Evolutionary conservation across 2,888 invertebrate genomes (phyloP).

Genomic region (Hofmannophila pseudospretella): DNA sequence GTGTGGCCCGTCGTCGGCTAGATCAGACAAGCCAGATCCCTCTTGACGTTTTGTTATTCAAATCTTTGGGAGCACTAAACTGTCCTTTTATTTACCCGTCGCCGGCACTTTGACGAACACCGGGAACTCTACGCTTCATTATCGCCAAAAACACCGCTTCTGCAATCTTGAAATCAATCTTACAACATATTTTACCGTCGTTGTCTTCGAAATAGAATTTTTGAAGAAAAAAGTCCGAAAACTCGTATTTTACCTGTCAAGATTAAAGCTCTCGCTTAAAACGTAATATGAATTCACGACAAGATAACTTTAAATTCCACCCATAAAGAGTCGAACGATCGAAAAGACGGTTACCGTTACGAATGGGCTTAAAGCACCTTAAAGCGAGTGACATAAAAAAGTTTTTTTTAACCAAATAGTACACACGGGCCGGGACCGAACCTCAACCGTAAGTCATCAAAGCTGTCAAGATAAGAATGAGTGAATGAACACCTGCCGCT

Average conservation of each 20-base stretch:
- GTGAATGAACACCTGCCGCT: constrained; percentile 74
- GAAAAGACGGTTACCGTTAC: constrained; percentile 71
- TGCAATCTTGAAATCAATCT: constrained; percentile 10
- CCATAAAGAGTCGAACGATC: constrained; percentile 53
- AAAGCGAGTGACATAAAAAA: constrained; percentile 50
- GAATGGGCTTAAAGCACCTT: constrained; percentile 61
- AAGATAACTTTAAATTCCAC: constrained; percentile 59
- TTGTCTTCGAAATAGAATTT: constrained; percentile 4
- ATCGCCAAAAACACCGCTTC: constrained; percentile 29
- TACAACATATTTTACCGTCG: constrained; percentile 5
- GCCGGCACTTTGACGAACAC: constrained; percentile 30
- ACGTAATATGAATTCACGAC: constrained; percentile 37
- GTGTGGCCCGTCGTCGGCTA: constrained; percentile 27
- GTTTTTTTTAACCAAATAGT: constrained; percentile 60
- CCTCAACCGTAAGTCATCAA: constrained; percentile 70
- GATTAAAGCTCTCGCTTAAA: constrained; percentile 47
- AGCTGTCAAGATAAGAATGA: constrained; percentile 77
- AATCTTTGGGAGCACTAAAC: constrained; percentile 22
- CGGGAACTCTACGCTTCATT: constrained; percentile 29
- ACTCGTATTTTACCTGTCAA: constrained; percentile 48
- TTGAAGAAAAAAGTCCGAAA: constrained; percentile 22
- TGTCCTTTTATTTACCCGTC: constrained; percentile 26
- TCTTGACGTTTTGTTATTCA: constrained; percentile 41
- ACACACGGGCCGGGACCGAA: constrained; percentile 55
- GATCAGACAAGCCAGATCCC: constrained; percentile 25